phyloP scores from a whole-genome alignment of 1,140 invertebrate species.

The Oryzaephilus surinamensis region DNA sequence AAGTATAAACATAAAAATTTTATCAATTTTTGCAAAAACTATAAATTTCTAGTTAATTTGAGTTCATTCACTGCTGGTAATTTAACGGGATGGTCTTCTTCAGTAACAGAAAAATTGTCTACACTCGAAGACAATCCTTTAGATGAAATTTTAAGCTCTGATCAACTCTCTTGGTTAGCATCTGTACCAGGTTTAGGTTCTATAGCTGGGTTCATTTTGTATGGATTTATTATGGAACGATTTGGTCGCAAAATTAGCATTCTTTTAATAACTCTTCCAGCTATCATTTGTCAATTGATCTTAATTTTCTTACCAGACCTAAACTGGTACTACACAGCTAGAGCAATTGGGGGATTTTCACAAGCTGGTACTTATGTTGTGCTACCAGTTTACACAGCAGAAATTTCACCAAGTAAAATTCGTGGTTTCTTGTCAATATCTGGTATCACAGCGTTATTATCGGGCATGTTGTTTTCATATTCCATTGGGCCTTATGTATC shows the following conservation, averaged over 20 bases:
- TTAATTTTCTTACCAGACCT: neutral
- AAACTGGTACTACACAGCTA: neutral
- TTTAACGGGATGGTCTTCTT: constrained; percentile 69
- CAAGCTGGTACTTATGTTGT: neutral
- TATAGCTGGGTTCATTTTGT: constrained; percentile 28
- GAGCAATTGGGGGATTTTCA: neutral
- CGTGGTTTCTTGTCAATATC: neutral
- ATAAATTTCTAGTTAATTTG: too few species aligned
- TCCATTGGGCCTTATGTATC: neutral
- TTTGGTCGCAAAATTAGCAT: constrained; percentile 34
- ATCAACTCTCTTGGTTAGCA: constrained; percentile 64
- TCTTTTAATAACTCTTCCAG: constrained; percentile 27
- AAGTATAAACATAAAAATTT: too few species aligned
- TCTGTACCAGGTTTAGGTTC: constrained; percentile 67
- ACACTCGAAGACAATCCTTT: constrained; percentile 8
- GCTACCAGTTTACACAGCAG: neutral
- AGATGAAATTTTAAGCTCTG: constrained; percentile 18
- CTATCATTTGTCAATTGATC: neutral
- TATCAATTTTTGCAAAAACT: too few species aligned
- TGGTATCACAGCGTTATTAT: neutral
- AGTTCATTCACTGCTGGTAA: too few species aligned
- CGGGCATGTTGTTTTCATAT: neutral
- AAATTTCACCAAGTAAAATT: neutral
- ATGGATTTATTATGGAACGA: constrained; percentile 28
- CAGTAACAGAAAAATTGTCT: constrained; percentile 44